Percentiles rank a stretch among this genome's conserved stretches.
phyloP scores from a whole-genome alignment of 2,888 invertebrate genomes.

The Deilephila elpenor region DNA sequence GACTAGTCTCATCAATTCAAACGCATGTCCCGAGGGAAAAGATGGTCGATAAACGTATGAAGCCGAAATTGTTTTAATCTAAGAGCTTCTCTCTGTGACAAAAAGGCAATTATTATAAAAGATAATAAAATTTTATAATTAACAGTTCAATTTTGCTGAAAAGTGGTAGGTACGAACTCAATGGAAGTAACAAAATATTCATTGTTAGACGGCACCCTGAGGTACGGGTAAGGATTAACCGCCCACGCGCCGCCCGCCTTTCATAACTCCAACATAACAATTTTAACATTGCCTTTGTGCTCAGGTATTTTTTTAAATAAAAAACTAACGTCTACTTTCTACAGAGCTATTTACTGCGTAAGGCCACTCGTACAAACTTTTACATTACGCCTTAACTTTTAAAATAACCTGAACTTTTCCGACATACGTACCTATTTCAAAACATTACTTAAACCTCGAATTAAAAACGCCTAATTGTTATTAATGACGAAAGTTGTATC shows the following conservation, averaged over 20 bases:
- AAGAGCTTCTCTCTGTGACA: background rate
- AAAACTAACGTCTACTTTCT: background rate
- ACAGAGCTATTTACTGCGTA: background rate
- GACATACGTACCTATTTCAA: background rate
- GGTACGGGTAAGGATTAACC: conserved; percentile 52
- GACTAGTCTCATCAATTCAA: background rate
- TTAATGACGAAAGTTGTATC: background rate
- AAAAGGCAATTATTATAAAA: background rate
- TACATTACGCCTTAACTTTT: background rate
- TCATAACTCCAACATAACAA: conserved; percentile 55
- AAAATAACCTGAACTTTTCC: background rate
- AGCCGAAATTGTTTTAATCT: background rate
- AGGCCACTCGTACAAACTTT: background rate
- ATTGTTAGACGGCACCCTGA: conserved; percentile 50
- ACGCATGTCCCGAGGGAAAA: background rate
- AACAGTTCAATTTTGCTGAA: conserved; percentile 37
- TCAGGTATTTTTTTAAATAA: conserved; percentile 6
- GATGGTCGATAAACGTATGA: background rate
- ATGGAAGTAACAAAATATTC: conserved; percentile 56
- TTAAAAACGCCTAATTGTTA: background rate
- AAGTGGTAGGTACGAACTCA: conserved; percentile 29
- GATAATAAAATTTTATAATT: conserved; percentile 41
- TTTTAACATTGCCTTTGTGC: conserved; percentile 36
- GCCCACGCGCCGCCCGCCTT: conserved; percentile 54
- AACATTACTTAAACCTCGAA: background rate